These are phyloP conservation scores for Diplodus sargus DNA, from an alignment of 2,797 vertebrate species.

Conservation along the genomic window DNA sequence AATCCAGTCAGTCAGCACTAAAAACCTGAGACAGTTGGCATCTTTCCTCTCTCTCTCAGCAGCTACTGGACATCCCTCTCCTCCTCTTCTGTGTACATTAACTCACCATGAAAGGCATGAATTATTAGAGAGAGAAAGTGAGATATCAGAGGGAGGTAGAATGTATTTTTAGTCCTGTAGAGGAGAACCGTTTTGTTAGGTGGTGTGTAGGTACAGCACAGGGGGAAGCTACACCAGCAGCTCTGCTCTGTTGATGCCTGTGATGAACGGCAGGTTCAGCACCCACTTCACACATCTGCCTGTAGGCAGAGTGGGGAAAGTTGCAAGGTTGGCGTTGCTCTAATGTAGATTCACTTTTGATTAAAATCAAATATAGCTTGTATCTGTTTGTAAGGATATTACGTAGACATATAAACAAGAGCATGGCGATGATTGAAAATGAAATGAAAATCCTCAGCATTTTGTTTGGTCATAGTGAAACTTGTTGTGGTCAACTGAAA, in stretches of 20 bases:
- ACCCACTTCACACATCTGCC: neutral
- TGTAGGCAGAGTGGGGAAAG: neutral
- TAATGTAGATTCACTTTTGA: neutral
- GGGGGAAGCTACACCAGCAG: neutral
- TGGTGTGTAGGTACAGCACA: slow-evolving; percentile 9
- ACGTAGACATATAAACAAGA: neutral
- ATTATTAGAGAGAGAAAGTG: slow-evolving; percentile 65
- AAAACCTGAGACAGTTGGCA: slow-evolving; percentile 50
- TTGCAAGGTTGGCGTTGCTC: neutral
- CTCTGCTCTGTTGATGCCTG: slow-evolving; percentile 25
- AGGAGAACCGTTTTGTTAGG: slow-evolving; percentile 30
- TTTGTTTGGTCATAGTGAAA: neutral
- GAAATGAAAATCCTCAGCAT: neutral
- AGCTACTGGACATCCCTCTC: slow-evolving; percentile 48
- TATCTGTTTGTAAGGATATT: neutral
- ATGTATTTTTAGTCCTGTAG: slow-evolving; percentile 63
- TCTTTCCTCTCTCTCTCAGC: slow-evolving; percentile 53
- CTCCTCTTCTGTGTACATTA: slow-evolving; percentile 34
- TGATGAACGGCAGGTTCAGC: slow-evolving; percentile 21
- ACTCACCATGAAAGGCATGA: slow-evolving; percentile 53
- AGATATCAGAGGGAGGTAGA: slow-evolving; percentile 45
- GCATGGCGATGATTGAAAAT: neutral
- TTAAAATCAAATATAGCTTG: neutral
- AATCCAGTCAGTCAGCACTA: slow-evolving; percentile 70
- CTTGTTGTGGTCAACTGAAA: neutral